Percentiles rank a stretch among this genome's conserved stretches.
These are phyloP conservation scores for Stylophora pistillata DNA, from an alignment of 64 coral and sea anemone genomes.

Conservation along the genomic window DNA sequence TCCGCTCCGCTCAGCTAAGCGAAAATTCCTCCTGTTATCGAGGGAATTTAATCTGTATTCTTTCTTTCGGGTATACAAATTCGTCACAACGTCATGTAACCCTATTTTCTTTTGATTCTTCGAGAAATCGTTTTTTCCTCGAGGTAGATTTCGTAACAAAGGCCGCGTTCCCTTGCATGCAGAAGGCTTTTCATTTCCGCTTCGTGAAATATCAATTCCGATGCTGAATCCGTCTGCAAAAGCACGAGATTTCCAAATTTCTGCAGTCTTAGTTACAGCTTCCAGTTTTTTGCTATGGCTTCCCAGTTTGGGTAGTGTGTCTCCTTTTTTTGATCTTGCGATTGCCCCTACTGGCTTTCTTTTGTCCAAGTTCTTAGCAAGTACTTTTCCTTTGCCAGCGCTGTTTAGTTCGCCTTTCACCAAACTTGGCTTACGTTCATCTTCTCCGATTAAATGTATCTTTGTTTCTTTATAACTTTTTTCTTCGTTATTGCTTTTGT, in stretches of 20 bases:
- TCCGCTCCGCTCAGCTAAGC: not conserved
- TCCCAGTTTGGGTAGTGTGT: not conserved
- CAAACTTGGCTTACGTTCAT: not conserved
- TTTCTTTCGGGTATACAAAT: not conserved
- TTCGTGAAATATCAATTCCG: not conserved
- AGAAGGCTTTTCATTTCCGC: not conserved
- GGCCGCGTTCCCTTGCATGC: not conserved
- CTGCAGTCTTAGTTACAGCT: constrained; percentile 1
- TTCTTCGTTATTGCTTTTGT: not conserved
- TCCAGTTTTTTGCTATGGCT: not conserved
- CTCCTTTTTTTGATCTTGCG: not conserved
- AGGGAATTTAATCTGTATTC: not conserved
- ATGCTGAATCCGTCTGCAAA: not conserved
- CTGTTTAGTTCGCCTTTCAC: not conserved
- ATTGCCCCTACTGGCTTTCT: not conserved
- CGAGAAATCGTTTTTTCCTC: not conserved
- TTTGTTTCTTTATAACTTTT: not conserved
- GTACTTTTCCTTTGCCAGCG: not conserved
- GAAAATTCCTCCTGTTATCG: not conserved
- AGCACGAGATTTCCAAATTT: not conserved
- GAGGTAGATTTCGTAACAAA: not conserved
- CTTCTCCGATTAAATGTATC: not conserved
- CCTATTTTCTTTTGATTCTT: not conserved
- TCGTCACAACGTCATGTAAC: not conserved
- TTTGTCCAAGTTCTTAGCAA: not conserved